Evolutionary conservation across 2,888 invertebrate species (phyloP), one percentile per base, ranked within the genome.

Genomic region (Blastobasis lacticolella): DNA sequence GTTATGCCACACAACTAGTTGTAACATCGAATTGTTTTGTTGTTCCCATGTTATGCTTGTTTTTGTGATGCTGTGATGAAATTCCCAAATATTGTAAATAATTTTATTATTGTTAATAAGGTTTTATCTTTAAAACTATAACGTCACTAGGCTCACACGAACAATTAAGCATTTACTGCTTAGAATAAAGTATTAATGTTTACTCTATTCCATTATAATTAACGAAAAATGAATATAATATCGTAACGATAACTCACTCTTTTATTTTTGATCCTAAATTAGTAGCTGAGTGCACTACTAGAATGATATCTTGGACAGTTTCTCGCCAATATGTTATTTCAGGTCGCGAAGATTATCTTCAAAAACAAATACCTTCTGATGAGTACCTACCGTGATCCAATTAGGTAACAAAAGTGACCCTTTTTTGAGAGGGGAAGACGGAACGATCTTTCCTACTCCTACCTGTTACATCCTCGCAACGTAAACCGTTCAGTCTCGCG

Each of bases 41-140:
- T 86, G 64, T 81, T 76, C 66, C 69, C 71, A 76, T 80, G 81
- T 86, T 87, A 81, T 77, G 83, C 84, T 87, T 87, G 81, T 87
- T 87, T 86, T 86, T 78, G 86, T 87, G 85, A 84, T 78, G 87
- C 88, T 88, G 88, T 88, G 88, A 88, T 88, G 84, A 85, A 74
- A 77, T 81, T 79, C 75, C 88, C 88, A 88, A 88, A 88, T 85
- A 87, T 77, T 87, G 86, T 88, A 87, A 78, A 86, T 86, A 85
- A 78, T 78, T 48, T 79, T 82, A 81, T 78, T 78, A 83, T 78
- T 78, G 80, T 84, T 85, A 67, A 67, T 84, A 85, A 81, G 82
- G 74, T 78, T 75, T 73, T 73, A 75, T 71, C 62, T 75, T 8
- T 5, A 73, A 73, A 73, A 66, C 72, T 77, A 23, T 23, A 1